Base-by-base conservation (phyloP, 2,797 vertebrate species). In the Catostomus latipinnis region DNA sequence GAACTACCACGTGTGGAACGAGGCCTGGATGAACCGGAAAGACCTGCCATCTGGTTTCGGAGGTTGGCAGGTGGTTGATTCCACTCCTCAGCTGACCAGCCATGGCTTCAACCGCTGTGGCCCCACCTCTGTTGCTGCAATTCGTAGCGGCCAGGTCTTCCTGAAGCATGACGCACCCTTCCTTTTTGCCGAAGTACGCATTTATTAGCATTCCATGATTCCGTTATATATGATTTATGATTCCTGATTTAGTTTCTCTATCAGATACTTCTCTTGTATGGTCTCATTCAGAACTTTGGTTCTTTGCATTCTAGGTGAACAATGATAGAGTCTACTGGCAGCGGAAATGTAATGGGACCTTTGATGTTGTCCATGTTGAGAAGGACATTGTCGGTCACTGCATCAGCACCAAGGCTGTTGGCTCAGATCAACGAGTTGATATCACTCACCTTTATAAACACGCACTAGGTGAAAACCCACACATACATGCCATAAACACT, bases 1-100 rank as follows among this genome's bases (percentile, higher is more conserved):
- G 96, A 98, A 98, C 88, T 98, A 97, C 90, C 97, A 98, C 0
- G 96, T 97, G 6, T 98, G 96, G 97, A 97, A 97, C 3, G 96
- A 98, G 85, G 97, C 95, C 85, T 98, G 97, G 97, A 96, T 98
- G 96, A 94, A 93, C 16, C 92, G 97, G 56, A 94, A 95, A 0
- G 96, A 97, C 90, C 91, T 98, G 73, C 96, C 95, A 6, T 76
- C 89, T 0, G 96, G 96, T 4, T 89, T 94, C 0, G 94, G 95
- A 0, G 97, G 97, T 6, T 98, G 96, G 96, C 96, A 97, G 88
- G 96, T 95, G 1, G 92, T 98, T 0, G 97, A 97, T 1, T 93
- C 97, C n/a, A 98, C 96, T 0, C 96, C 96, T 0, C 96, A 97
- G 88, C 96, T 97, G 88, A 97, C 96, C 4, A 97, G 96, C 85